Evolutionary conservation across 1,140 invertebrate species (phyloP), one percentile per base, ranked within the genome.

Genomic region (Melipona quadrifasciata): DNA sequence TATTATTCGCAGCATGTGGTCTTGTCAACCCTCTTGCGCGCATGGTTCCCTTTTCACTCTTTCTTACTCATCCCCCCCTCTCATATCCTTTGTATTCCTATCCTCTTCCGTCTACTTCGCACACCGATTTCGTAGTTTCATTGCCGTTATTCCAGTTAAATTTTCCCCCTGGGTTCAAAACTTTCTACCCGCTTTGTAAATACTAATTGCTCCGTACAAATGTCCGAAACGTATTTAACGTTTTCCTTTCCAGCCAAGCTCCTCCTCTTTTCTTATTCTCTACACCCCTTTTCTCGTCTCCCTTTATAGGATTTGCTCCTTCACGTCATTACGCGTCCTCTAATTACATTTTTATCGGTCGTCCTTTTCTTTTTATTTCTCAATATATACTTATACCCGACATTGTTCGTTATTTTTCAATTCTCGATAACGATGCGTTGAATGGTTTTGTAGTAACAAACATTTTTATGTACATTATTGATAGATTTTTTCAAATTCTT

Each of bases 181-280:
- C 71, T 75, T 57, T 81, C 87, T 80, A 87, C 90, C 89, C 90
- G 88, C 90, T 89, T 93, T 93, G 92, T 92, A 93, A 93, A 93
- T 93, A 93, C 91, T 93, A 93, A 93, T 92, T 93, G 90, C 92
- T 89, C 90, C 86, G 91, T 92, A 93, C 91, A 92, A 92, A 91
- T 92, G 89, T 84, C 89, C 84, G 81, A 91, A 93, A 91, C 90
- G 86, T 91, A 89, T 90, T 92, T 91, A 93, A 91, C 88, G 89
- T 91, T 31, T 64, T 57, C 27, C 57, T 64, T 78, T 53, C 12
- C 27, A 58, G 24, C 2, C 11, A 70, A 4, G n/a, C n/a, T 34
- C 6, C 11, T 55, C n/a, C 85, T 51, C 27, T 76, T 47, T 73
- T 14, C 51, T 39, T 53, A 64, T 27, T 14, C n/a, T 27, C 6